Conservation (phyloP, 2,113 vertebrate species). For the Triplophysa rosa region DNA sequence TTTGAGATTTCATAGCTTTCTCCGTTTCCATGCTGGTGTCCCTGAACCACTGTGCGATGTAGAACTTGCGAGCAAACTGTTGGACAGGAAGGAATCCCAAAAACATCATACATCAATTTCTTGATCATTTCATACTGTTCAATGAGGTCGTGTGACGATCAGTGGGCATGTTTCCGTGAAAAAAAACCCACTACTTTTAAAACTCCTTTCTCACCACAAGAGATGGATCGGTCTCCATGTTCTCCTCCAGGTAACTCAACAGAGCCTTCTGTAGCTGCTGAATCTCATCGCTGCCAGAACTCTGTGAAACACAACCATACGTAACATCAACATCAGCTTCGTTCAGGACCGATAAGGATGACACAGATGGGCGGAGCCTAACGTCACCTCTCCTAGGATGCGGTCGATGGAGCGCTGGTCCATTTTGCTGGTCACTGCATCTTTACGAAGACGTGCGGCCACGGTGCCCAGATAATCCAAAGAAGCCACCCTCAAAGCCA, state of each 20-base stretch:
- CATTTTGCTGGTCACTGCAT: slow-evolving; percentile 97
- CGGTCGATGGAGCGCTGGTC: slow-evolving; percentile 94
- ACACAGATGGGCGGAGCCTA: no score
- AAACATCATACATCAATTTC: background rate
- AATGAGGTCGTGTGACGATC: no score
- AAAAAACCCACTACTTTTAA: no score
- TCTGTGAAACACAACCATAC: slow-evolving; percentile 51
- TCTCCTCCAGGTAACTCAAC: slow-evolving; percentile 92
- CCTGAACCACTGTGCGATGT: slow-evolving; percentile 96
- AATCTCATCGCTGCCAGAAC: slow-evolving; percentile 83
- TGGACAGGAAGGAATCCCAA: background rate
- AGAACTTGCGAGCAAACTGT: slow-evolving; percentile 97
- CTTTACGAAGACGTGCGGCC: slow-evolving; percentile 92
- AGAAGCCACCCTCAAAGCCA: slow-evolving; percentile 96
- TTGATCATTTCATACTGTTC: no score
- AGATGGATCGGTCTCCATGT: slow-evolving; percentile 91
- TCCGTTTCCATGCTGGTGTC: slow-evolving; percentile 95
- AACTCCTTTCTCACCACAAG: slow-evolving; percentile 80
- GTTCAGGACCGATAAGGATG: background rate
- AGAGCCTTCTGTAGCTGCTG: slow-evolving; percentile 96
- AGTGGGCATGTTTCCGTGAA: background rate
- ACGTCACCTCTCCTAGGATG: slow-evolving; percentile 86
- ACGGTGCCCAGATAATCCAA: slow-evolving; percentile 98
- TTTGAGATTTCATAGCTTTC: slow-evolving; percentile 94
- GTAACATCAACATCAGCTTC: background rate